Evolutionary conservation across 2,888 invertebrate species (phyloP).

Genomic region (Theristus sp.): DNA sequence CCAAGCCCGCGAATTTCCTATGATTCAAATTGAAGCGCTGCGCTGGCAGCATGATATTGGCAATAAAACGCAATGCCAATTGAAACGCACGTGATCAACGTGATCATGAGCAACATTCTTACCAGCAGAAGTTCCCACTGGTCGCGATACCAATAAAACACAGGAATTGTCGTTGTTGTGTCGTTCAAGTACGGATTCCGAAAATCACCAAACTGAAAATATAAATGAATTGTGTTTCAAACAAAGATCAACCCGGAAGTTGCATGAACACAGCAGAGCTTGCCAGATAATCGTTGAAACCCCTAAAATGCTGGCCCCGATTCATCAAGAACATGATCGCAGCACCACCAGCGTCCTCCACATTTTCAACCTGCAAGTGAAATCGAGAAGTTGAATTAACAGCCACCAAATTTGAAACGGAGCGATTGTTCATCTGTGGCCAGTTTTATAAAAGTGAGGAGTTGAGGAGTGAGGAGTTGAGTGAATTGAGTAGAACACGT

Average conservation of each 20-base stretch:
- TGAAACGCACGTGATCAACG: too few relatives aligned
- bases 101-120: too few relatives aligned
- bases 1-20: too few relatives aligned
- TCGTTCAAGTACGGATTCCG: not conserved
- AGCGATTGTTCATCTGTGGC: too few relatives aligned
- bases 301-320: not conserved
- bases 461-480: too few relatives aligned
- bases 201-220: slow-evolving; percentile 1
- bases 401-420: too few relatives aligned
- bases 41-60: too few relatives aligned
- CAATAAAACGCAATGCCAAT: too few relatives aligned
- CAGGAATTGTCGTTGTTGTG: not conserved
- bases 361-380: not conserved
- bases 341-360: not conserved
- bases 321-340: not conserved
- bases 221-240: not conserved
- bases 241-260: not conserved
- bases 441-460: too few relatives aligned
- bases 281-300: not conserved
- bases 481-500: too few relatives aligned
- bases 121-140: not conserved
- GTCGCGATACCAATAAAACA: not conserved
- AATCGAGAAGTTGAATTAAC: too few relatives aligned
- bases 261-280: not conserved
- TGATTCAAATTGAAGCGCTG: too few relatives aligned